Evolutionary conservation across 2,797 vertebrate genomes (phyloP).

Genomic region (Selene dorsalis): DNA sequence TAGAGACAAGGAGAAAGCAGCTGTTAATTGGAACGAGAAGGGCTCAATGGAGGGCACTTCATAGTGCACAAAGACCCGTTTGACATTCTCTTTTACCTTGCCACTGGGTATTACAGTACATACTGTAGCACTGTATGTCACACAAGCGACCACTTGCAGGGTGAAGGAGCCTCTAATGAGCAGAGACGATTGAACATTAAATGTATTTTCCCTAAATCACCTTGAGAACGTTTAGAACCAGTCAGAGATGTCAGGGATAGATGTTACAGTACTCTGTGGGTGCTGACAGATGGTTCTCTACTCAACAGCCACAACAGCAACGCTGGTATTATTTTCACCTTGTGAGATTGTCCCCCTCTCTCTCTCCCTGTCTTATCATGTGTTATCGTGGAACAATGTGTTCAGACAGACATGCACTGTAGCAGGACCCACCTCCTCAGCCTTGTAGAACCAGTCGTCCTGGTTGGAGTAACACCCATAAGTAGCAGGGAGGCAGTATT

Average conservation of each 20-base stretch:
- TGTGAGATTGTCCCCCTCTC: too few species aligned
- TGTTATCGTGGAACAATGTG: too few species aligned
- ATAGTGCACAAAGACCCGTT: background rate
- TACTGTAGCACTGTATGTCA: background rate
- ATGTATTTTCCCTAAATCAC: background rate
- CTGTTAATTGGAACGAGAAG: slow-evolving; percentile 20
- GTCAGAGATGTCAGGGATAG: background rate
- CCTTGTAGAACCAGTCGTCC: too few species aligned
- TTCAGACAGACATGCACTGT: too few species aligned
- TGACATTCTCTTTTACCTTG: background rate
- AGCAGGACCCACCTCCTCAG: too few species aligned
- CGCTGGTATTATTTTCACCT: too few species aligned
- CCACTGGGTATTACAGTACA: background rate
- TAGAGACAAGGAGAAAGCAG: background rate
- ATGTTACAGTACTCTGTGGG: background rate
- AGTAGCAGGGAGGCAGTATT: too few species aligned
- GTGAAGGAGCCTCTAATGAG: background rate
- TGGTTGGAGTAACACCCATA: too few species aligned
- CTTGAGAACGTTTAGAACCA: background rate
- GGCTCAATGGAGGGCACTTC: background rate
- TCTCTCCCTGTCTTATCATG: too few species aligned
- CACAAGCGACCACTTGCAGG: background rate
- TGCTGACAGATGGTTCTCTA: background rate
- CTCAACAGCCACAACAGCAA: too few species aligned
- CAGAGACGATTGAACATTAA: background rate